Conservation (phyloP, 2,113 vertebrate species). For the Ondatra zibethicus region DNA sequence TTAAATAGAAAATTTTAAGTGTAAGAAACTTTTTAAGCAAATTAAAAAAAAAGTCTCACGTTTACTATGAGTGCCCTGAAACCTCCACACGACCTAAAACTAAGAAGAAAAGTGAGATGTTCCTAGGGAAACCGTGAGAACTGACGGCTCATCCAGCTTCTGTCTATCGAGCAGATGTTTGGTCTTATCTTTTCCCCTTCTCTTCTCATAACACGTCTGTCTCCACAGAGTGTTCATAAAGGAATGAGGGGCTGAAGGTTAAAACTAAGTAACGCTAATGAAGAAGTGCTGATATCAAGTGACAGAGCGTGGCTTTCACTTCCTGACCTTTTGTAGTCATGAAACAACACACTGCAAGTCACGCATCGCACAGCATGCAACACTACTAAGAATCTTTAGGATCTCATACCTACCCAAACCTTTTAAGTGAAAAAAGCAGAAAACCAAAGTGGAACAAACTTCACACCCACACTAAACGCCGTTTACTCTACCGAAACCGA, state of each 20-base stretch:
- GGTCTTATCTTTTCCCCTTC: neutral
- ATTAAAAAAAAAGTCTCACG: neutral
- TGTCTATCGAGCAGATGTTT: neutral
- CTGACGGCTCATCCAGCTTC: neutral
- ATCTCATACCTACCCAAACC: neutral
- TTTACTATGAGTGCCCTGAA: neutral
- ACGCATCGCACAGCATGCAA: neutral
- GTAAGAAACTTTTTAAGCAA: neutral
- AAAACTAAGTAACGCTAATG: neutral
- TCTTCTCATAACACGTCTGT: neutral
- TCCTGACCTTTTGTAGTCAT: neutral
- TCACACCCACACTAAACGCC: neutral
- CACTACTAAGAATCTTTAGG: slow-evolving; percentile 22
- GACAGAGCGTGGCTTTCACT: neutral
- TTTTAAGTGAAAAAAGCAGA: neutral
- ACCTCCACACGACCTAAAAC: neutral
- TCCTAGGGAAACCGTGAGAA: neutral
- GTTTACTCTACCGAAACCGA: neutral
- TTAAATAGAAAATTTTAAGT: neutral
- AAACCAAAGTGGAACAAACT: neutral
- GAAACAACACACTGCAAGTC: neutral
- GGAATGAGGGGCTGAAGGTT: neutral
- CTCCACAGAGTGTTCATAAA: slow-evolving; percentile 35
- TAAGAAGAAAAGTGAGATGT: neutral
- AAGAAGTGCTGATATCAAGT: neutral